Percentiles rank a stretch among this genome's conserved stretches.
These are phyloP conservation scores for Loriculus beryllinus DNA, from an alignment of 2,797 vertebrate genomes.

Conservation along the genomic window DNA sequence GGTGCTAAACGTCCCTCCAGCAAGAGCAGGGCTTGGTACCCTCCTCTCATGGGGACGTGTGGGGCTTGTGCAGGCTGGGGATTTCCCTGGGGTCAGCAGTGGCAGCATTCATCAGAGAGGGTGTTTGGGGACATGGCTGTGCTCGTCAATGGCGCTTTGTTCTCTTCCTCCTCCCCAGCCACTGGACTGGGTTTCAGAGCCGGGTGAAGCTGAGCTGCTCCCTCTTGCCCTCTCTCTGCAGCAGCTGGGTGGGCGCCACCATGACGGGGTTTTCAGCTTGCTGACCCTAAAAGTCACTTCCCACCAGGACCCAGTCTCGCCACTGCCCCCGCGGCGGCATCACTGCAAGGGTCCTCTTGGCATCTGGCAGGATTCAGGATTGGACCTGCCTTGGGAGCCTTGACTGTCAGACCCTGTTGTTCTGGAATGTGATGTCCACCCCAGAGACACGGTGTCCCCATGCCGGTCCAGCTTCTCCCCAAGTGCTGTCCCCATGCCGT, in stretches of 20 bases:
- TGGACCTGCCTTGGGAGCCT: neutral
- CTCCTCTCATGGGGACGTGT: neutral
- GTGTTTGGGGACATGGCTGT: neutral
- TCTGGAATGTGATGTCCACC: neutral
- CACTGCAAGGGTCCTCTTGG: neutral
- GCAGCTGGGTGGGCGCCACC: neutral
- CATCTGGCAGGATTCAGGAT: accelerated
- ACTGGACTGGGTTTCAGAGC: neutral
- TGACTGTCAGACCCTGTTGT: neutral
- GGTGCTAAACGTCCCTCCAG: neutral
- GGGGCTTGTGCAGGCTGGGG: neutral
- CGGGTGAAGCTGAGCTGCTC: neutral
- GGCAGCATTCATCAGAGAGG: neutral
- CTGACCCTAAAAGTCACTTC: neutral
- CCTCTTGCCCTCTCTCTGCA: neutral
- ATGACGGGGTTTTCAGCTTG: accelerated
- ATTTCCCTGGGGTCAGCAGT: neutral
- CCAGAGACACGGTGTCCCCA: neutral
- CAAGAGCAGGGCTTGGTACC: neutral
- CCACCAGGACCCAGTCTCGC: accelerated
- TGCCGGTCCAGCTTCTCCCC: neutral
- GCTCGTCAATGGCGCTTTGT: slow-evolving; percentile 40
- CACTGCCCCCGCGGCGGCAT: accelerated
- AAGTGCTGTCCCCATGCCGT: accelerated
- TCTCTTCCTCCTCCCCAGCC: neutral